Evolutionary conservation across 1,140 invertebrate genomes (phyloP).

Genomic region (Drosophila parabipectinata): DNA sequence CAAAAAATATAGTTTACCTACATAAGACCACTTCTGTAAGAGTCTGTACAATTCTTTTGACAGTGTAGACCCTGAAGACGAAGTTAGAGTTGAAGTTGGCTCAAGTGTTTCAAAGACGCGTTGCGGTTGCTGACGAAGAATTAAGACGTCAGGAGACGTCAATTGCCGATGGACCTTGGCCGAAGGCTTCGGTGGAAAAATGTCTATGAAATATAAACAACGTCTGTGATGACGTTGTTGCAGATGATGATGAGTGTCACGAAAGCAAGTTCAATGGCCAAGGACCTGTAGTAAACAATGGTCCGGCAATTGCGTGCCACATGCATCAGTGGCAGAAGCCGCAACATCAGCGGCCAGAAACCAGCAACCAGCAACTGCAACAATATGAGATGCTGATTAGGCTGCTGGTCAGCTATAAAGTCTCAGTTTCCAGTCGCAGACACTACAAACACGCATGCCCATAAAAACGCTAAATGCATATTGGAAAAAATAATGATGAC

Average conservation of each 20-base stretch:
- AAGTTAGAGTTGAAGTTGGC: conserved; percentile 47
- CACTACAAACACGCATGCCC: conserved; percentile 61
- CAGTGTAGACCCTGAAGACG: conserved; percentile 17
- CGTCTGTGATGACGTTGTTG: conserved; percentile 54
- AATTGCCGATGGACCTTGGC: conserved; percentile 55
- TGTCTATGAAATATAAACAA: conserved; percentile 73
- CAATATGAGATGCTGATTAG: conserved; percentile 80
- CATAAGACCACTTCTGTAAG: neutral
- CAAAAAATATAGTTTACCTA: neutral
- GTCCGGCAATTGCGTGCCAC: conserved; percentile 69
- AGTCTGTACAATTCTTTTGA: neutral
- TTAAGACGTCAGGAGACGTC: conserved; percentile 76
- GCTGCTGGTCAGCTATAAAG: conserved; percentile 45
- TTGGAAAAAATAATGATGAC: conserved; percentile 80
- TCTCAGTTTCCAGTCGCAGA: conserved; percentile 30
- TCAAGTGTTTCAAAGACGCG: conserved; percentile 68
- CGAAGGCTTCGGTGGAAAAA: conserved; percentile 48
- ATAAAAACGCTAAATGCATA: conserved; percentile 81
- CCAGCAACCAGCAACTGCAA: conserved; percentile 24
- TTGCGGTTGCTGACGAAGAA: conserved; percentile 53
- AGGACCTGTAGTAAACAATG: conserved; percentile 67
- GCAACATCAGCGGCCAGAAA: conserved; percentile 13
- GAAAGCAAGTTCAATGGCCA: conserved; percentile 76
- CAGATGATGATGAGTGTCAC: conserved; percentile 71
- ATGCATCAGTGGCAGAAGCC: conserved; percentile 58